Evolutionary conservation across 2,113 vertebrate genomes (phyloP).

Genomic region (Oxygymnocypris stewartii): DNA sequence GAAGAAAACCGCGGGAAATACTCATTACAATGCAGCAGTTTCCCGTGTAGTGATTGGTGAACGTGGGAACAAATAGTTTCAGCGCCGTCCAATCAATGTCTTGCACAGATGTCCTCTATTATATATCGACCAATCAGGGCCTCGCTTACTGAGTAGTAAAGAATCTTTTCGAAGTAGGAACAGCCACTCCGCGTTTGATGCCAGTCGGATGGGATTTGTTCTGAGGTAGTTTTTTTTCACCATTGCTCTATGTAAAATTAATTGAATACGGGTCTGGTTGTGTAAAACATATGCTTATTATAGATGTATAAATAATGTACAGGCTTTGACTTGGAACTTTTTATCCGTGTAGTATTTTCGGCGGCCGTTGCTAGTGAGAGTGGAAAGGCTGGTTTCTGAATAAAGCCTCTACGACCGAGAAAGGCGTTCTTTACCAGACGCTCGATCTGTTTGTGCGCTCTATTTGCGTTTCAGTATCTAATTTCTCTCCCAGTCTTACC

Average conservation of each 20-base stretch:
- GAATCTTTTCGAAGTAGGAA: background rate
- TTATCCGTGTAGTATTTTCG: background rate
- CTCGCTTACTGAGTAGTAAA: slow-evolving; percentile 5
- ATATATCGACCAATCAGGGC: slow-evolving; percentile 10
- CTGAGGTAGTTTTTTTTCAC: background rate
- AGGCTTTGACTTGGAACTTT: background rate
- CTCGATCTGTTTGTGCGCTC: background rate
- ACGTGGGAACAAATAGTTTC: background rate
- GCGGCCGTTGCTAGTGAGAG: background rate
- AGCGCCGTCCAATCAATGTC: background rate
- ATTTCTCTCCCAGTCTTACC: background rate
- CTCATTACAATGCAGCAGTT: background rate
- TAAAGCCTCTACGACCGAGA: background rate
- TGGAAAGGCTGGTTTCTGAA: slow-evolving; percentile 20
- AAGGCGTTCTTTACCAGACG: background rate
- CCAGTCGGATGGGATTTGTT: background rate
- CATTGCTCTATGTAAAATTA: background rate
- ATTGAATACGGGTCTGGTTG: background rate
- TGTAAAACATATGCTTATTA: background rate
- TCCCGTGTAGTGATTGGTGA: background rate
- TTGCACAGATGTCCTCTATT: background rate
- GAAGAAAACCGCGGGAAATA: background rate
- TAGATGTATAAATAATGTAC: background rate
- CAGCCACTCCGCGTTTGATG: background rate
- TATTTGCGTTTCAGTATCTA: background rate